phyloP scores from a whole-genome alignment of 2,888 invertebrate species.

The Dermolepida albohirtum region DNA sequence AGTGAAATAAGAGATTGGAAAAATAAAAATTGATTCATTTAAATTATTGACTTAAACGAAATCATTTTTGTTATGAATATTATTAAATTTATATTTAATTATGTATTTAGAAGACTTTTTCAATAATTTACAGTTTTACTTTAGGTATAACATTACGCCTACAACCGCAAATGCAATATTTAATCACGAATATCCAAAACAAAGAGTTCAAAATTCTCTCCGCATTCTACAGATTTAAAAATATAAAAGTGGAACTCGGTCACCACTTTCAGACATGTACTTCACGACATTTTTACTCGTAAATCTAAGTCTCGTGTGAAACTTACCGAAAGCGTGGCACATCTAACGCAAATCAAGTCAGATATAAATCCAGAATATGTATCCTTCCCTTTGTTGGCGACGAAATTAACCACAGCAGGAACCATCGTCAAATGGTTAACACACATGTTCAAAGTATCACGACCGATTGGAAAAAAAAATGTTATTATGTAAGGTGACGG shows the following conservation, averaged over 20 bases:
- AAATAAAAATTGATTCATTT: too few relatives aligned
- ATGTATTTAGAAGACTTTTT: too few relatives aligned
- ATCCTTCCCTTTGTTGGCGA: slow-evolving; percentile 63
- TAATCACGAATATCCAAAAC: too few relatives aligned
- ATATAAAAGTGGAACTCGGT: not conserved
- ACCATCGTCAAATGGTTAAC: slow-evolving; percentile 64
- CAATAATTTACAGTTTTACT: too few relatives aligned
- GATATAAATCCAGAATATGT: slow-evolving; percentile 63
- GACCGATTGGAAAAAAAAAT: not conserved
- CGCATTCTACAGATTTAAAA: not conserved
- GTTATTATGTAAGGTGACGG: not conserved
- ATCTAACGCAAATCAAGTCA: slow-evolving; percentile 62
- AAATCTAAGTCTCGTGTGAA: not conserved
- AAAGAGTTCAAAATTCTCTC: too few relatives aligned
- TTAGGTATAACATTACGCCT: too few relatives aligned
- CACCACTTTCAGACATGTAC: not conserved
- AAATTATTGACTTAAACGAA: too few relatives aligned
- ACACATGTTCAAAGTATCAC: slow-evolving; percentile 56
- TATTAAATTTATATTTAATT: too few relatives aligned
- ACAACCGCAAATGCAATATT: too few relatives aligned
- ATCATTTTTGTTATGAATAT: too few relatives aligned
- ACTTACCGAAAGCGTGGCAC: slow-evolving; percentile 61
- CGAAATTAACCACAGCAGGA: slow-evolving; percentile 63
- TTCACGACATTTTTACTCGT: not conserved
- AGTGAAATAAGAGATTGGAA: too few relatives aligned